These are phyloP conservation scores for Dromas ardeola DNA, from an alignment of 2,113 vertebrate genomes.

Conservation along the genomic window DNA sequence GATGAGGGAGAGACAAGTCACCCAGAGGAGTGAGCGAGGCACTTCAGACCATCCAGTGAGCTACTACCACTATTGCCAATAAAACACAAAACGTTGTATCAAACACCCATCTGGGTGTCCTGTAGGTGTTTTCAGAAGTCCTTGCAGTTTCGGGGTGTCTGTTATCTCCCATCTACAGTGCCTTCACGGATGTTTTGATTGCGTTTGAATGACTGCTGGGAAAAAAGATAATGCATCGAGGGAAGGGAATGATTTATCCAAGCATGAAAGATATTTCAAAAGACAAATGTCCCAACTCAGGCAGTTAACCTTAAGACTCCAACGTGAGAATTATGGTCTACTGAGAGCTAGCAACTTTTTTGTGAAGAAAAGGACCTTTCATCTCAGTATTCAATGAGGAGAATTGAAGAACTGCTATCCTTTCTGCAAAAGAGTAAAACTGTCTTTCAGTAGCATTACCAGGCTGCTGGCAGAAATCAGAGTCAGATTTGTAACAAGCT, in stretches of 20 bases:
- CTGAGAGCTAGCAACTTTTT: background rate
- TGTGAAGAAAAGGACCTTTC: background rate
- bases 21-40: background rate
- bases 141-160: background rate
- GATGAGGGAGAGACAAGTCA: background rate
- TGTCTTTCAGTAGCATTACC: background rate
- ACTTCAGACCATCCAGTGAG: background rate
- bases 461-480: background rate
- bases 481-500: background rate
- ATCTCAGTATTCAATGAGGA: background rate
- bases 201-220: background rate
- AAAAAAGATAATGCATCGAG: background rate
- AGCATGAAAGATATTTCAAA: conserved; percentile 11
- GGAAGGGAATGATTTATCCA: background rate
- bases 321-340: background rate
- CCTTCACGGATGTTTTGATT: background rate
- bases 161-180: background rate
- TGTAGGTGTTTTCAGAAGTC: background rate
- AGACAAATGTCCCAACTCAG: background rate
- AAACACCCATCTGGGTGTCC: background rate
- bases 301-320: conserved; percentile 10
- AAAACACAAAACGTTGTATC: background rate
- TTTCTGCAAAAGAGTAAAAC: background rate
- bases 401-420: background rate
- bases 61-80: background rate